A percentile compares a stretch with the other conserved stretches of the same genome.
Conservation (phyloP, 2,113 vertebrate genomes). For the Boulengeromyrus knoepffleri region DNA sequence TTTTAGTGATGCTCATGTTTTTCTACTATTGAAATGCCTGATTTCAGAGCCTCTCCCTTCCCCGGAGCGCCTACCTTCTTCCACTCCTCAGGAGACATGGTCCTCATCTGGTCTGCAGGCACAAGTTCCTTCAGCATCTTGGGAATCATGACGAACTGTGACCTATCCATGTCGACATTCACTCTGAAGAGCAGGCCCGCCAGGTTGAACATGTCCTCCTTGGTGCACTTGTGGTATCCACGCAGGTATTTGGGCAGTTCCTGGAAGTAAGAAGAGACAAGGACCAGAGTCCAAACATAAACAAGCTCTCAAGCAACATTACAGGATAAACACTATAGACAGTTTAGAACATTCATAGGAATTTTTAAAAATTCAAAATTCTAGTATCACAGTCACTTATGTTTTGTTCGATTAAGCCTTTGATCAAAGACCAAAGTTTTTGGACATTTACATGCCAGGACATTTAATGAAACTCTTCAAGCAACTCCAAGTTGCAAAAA, state of each 20-base stretch:
- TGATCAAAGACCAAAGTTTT: not conserved
- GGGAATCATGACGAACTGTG: slow-evolving; percentile 63
- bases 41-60: not conserved
- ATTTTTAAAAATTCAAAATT: not conserved
- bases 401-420: not conserved
- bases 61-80: slow-evolving; percentile 68
- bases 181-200: slow-evolving; percentile 79
- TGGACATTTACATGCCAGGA: not conserved
- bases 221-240: slow-evolving; percentile 79
- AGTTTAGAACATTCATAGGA: not conserved
- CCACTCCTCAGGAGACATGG: slow-evolving; percentile 80
- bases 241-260: slow-evolving; percentile 90
- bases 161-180: slow-evolving; percentile 61
- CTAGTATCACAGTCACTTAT: not conserved
- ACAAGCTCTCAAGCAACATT: not conserved
- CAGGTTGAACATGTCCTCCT: slow-evolving; percentile 75
- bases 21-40: not conserved
- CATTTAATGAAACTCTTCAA: not conserved
- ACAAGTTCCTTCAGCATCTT: slow-evolving; percentile 83
- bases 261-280: slow-evolving; percentile 47
- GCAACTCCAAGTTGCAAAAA: not conserved
- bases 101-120: slow-evolving; percentile 74
- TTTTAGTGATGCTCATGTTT: not conserved
- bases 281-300: not conserved
- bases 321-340: not conserved